phyloP scores from a whole-genome alignment of 2,797 vertebrate genomes.

The Cirrhinus mrigala region DNA sequence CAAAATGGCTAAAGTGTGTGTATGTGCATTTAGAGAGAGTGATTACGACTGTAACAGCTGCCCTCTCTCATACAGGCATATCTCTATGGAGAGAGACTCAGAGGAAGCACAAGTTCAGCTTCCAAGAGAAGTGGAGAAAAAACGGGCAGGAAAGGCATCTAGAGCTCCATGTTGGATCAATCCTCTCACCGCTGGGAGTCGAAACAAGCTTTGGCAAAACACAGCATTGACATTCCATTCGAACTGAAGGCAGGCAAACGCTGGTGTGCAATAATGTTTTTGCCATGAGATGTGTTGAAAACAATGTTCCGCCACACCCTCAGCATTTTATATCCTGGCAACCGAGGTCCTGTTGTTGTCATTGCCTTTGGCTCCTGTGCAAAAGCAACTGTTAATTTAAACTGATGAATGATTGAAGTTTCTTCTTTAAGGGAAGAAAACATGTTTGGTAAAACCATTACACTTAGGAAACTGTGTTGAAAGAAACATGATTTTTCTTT shows the following conservation, averaged over 20 bases:
- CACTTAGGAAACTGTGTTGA: background rate
- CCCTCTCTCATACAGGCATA: slow-evolving; percentile 61
- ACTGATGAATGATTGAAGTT: background rate
- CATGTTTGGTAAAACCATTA: background rate
- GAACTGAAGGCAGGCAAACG: slow-evolving; percentile 26
- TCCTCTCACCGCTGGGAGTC: slow-evolving; percentile 49
- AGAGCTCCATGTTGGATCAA: slow-evolving; percentile 43
- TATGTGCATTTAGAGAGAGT: slow-evolving; percentile 40
- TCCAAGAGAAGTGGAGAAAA: slow-evolving; percentile 43
- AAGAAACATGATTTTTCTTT: background rate
- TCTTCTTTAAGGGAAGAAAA: background rate
- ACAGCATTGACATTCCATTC: slow-evolving; percentile 48
- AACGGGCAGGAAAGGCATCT: slow-evolving; percentile 49
- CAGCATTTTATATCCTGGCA: slow-evolving; percentile 24
- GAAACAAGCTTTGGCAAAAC: slow-evolving; percentile 55
- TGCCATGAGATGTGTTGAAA: slow-evolving; percentile 41
- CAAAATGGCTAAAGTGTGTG: slow-evolving; percentile 42
- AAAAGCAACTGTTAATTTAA: background rate
- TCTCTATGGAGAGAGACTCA: slow-evolving; percentile 34
- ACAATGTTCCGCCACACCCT: slow-evolving; percentile 12
- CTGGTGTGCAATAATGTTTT: slow-evolving; percentile 39
- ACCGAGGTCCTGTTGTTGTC: slow-evolving; percentile 17
- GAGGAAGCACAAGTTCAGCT: slow-evolving; percentile 46
- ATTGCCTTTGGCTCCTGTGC: slow-evolving; percentile 15
- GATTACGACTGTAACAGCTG: slow-evolving; percentile 70